Conservation (phyloP, 2,113 vertebrate genomes). For the Onychostruthus taczanowskii region DNA sequence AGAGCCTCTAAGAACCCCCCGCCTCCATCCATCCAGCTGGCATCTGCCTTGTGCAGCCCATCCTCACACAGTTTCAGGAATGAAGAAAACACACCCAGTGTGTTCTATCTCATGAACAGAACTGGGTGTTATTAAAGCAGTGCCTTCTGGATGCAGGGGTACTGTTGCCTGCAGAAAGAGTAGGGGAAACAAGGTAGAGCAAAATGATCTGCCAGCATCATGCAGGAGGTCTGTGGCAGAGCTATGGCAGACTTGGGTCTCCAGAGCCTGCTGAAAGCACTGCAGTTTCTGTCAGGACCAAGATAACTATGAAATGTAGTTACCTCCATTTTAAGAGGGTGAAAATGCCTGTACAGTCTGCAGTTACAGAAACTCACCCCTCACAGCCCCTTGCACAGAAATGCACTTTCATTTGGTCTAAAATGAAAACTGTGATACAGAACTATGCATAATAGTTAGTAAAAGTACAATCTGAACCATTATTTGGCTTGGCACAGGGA, state of each 20-base stretch:
- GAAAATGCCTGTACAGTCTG: not conserved
- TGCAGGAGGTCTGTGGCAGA: not conserved
- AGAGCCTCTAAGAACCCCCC: not conserved
- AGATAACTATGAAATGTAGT: not conserved
- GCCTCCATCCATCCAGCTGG: not conserved
- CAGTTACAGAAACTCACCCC: not conserved
- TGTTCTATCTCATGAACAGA: not conserved
- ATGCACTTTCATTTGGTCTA: not conserved
- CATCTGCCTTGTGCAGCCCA: fast-evolving
- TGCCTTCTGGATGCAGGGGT: not conserved
- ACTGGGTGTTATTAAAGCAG: fast-evolving
- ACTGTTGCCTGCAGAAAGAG: not conserved
- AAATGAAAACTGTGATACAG: not conserved
- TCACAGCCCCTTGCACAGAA: not conserved
- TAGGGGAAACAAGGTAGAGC: not conserved
- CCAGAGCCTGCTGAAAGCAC: not conserved
- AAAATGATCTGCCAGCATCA: not conserved
- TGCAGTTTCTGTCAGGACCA: not conserved
- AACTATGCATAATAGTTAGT: not conserved
- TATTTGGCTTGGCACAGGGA: not conserved
- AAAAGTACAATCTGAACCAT: not conserved
- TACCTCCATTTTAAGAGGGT: not conserved
- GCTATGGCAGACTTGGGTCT: not conserved
- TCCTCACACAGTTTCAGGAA: not conserved
- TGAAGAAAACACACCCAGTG: not conserved